Evolutionary conservation across 2,888 invertebrate species (phyloP), one percentile per base, ranked within the genome.

Genomic region (Odontomyia ornata): DNA sequence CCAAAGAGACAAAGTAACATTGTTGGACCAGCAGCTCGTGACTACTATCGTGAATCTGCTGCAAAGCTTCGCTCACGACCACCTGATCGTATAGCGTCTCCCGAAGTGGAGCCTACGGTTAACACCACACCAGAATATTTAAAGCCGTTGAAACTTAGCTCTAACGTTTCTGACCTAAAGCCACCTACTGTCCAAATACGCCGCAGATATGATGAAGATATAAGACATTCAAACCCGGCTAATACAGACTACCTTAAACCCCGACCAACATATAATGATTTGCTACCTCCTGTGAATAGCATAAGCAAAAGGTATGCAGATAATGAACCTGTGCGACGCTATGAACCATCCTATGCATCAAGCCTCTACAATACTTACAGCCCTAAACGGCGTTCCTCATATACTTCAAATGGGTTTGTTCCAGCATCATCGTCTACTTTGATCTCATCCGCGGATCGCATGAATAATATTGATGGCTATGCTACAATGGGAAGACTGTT

Each of bases 1-100:
- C 90, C 90, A 80, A 89, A 91, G 78, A 89, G 93, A 80, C 92
- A 92, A 82, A 91, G 91, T 82, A 92, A 89, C 81, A 87, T 92
- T 80, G 91, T 91, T 11, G 91, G 91, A 21, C 90, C 91, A 7
- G 83, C 83, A 7, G 90, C 90, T 11, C 84, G 88, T 1, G 91
- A 91, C 79, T 91, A 91, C 73, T 87, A 87, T 76, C 83, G 87
- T 1, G 86, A 87, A 72, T 77, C 81, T 28, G 75, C 79, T 1
- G 77, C 78, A 1, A 78, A 78, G 72, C 21, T 36, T 4, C 72
- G 78, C 1, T 76, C 78, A 1, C 77, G 78, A 25, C 73, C 77
- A 7, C 64, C 80, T 1, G 83, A 84, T 23, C 83, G 84, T 11
- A 83, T 82, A 2, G 81, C 82, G 25, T 86, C 86, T 0, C 86